Base-by-base conservation (phyloP, 1,140 invertebrate species). In the Cheumatopsyche charites region DNA sequence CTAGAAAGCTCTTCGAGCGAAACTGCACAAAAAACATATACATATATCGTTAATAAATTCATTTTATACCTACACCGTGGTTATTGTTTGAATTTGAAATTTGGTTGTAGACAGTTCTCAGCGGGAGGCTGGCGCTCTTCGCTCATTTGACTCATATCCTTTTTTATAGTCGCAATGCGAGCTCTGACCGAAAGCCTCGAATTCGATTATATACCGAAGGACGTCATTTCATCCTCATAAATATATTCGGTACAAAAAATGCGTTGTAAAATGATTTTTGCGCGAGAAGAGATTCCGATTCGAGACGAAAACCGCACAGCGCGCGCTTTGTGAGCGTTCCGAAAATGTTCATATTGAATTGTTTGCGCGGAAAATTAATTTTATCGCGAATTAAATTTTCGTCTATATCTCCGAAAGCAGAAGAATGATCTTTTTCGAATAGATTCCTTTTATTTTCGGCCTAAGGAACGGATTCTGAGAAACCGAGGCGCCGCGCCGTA, bases 81-180 rank as follows among this genome's bases (percentile, higher is more conserved):
- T 36, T 36, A 36, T 36, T 36, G 29, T 36, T 36, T 36, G 29
- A 58, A 58, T 58, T 23, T 47, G 55, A 19, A 21, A 58, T 58
- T 58, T 19, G 23, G 55, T 45, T 66, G 63, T 47, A 66, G 63
- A 66, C 63, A 66, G 36, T 45, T 66, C 63, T 4, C 63, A 47
- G 63, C 63, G 41, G 63, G 63, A 42, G 63, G 63, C 26, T 42
- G 63, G 63, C 63, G 63, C 63, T 66, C 63, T 66, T 26, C 17
- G 41, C 63, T 66, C 63, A 66, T 66, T 66, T 66, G 63, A n/a
- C 63, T 66, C 42, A 11, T 63, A 63, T 66, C 43, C 43, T 66
- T 66, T 66, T 66, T 66, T 66, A 47, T 45, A 17, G n/a, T 12
- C 63, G 43, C 17, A 66, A 42, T 42, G 25, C 43, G 42, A 47